Evolutionary conservation across 2,888 invertebrate species (phyloP).

Genomic region (Eudemis profundana): DNA sequence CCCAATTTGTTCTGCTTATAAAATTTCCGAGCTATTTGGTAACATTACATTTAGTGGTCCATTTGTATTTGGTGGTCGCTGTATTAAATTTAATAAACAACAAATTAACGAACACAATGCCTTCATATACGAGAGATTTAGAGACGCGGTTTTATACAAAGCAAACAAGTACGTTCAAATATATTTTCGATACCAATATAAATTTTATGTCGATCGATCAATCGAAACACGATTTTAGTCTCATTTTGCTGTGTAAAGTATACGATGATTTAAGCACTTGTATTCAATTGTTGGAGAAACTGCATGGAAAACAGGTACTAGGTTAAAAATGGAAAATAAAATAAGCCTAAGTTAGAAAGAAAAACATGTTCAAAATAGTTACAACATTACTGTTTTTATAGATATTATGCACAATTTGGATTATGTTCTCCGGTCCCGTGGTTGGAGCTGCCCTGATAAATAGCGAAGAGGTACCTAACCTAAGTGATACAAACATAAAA

Average conservation of each 20-base stretch:
- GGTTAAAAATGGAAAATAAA: too few relatives aligned
- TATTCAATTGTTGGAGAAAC: slow-evolving; percentile 61
- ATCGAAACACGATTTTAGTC: slow-evolving; percentile 44
- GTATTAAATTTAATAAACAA: slow-evolving; percentile 58
- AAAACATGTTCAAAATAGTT: neutral
- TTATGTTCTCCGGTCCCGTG: slow-evolving; percentile 67
- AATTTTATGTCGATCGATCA: slow-evolving; percentile 49
- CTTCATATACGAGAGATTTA: slow-evolving; percentile 42
- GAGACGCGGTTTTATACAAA: slow-evolving; percentile 32
- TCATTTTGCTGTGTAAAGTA: slow-evolving; percentile 59
- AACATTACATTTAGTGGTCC: slow-evolving; percentile 58
- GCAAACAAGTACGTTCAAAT: slow-evolving; percentile 44
- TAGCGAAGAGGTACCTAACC: slow-evolving; percentile 54
- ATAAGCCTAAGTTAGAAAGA: neutral
- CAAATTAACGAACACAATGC: slow-evolving; percentile 49
- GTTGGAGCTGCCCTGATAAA: slow-evolving; percentile 60
- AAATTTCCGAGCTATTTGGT: slow-evolving; percentile 61
- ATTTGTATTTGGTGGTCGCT: slow-evolving; percentile 58
- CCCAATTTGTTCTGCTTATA: slow-evolving; percentile 54
- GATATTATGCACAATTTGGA: slow-evolving; percentile 63
- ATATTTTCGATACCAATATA: slow-evolving; percentile 51
- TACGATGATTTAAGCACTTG: slow-evolving; percentile 64
- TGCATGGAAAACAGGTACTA: slow-evolving; percentile 60
- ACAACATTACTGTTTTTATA: slow-evolving; percentile 49
- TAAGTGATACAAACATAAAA: too few relatives aligned